phyloP scores from a whole-genome alignment of 2,113 vertebrate genomes.

The Sturnus vulgaris region DNA sequence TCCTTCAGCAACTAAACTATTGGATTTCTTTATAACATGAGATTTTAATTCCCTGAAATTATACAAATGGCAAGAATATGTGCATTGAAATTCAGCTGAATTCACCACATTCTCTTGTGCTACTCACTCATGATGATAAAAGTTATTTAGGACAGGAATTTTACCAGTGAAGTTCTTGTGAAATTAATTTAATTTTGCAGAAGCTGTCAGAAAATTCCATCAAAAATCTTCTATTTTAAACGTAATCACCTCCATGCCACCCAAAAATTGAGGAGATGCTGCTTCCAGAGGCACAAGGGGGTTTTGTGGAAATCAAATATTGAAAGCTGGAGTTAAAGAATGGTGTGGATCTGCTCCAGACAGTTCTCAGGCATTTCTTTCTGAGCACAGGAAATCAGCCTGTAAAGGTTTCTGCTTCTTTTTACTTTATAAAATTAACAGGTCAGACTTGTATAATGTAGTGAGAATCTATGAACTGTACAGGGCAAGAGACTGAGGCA shows the following conservation, averaged over 20 bases:
- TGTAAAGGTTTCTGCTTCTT: not conserved
- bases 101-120: not conserved
- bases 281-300: not conserved
- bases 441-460: not conserved
- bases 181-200: not conserved
- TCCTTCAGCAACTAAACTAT: not conserved
- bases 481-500: not conserved
- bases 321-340: not conserved
- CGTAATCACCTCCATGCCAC: not conserved
- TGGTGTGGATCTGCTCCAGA: not conserved
- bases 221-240: not conserved
- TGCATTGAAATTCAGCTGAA: not conserved
- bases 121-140: not conserved
- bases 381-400: not conserved
- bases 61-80: not conserved
- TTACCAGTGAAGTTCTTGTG: not conserved
- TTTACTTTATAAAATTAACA: conserved; percentile 2
- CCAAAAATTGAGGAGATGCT: not conserved
- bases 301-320: not conserved
- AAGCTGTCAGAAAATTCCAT: not conserved
- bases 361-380: not conserved
- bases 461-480: not conserved
- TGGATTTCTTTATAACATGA: not conserved
- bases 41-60: not conserved
- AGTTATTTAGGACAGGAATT: not conserved